These are phyloP conservation scores for Cantharis rufa DNA, from an alignment of 2,888 invertebrate genomes.

Conservation along the genomic window DNA sequence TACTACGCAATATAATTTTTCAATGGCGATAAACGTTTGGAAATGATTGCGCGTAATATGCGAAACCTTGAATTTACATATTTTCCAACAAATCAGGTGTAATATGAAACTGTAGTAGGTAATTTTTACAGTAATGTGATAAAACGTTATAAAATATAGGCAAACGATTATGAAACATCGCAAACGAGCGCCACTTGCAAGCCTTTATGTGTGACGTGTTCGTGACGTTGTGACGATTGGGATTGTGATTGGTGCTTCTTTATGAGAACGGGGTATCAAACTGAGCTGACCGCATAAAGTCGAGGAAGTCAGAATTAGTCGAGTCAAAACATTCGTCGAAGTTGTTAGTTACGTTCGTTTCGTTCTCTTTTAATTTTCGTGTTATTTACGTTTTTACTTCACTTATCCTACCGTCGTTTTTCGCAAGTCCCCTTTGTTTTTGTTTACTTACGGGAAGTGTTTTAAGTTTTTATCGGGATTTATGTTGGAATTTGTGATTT, in stretches of 20 bases:
- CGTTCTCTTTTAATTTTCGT: slow-evolving; percentile 10
- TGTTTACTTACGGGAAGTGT: neutral
- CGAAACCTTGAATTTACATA: neutral
- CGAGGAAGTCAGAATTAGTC: slow-evolving; percentile 50
- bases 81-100: neutral
- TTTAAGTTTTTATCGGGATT: neutral
- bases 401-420: neutral
- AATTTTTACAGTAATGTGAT: neutral
- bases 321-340: slow-evolving; percentile 41
- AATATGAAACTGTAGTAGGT: neutral
- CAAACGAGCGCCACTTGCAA: slow-evolving; percentile 41
- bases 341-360: slow-evolving; percentile 21
- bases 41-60: neutral
- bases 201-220: slow-evolving; percentile 39
- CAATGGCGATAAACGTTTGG: neutral
- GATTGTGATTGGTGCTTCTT: slow-evolving; percentile 42
- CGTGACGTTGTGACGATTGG: slow-evolving; percentile 46
- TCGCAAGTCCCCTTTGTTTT: neutral
- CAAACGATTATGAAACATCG: slow-evolving; percentile 11
- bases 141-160: slow-evolving; percentile 6
- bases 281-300: slow-evolving; percentile 49
- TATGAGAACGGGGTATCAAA: slow-evolving; percentile 41
- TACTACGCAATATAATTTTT: neutral
- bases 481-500: neutral
- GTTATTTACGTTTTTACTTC: neutral